Evolutionary conservation across 1,140 invertebrate genomes (phyloP).

Genomic region (Macrobrachium rosenbergii): DNA sequence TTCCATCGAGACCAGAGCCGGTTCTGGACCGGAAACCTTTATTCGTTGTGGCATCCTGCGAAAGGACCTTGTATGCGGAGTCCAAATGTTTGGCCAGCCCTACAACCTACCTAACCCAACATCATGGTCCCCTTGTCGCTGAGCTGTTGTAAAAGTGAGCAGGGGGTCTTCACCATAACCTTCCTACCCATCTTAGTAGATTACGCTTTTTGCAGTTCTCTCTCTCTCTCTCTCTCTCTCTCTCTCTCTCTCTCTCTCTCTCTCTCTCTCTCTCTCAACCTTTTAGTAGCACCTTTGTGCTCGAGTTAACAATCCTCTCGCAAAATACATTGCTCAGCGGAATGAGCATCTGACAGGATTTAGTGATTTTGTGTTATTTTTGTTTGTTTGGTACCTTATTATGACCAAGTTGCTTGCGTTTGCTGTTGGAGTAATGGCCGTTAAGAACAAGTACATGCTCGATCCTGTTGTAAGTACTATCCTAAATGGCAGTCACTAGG

Average conservation of each 20-base stretch:
- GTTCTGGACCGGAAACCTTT: too few species aligned
- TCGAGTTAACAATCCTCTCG: background rate
- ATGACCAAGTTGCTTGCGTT: too few species aligned
- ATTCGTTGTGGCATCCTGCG: too few species aligned
- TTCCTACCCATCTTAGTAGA: conserved; percentile 1
- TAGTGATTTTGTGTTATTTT: background rate
- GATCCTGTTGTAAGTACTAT: background rate
- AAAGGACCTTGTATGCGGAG: too few species aligned
- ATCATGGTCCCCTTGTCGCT: too few species aligned
- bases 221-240: conserved; percentile 1
- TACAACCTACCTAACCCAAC: too few species aligned
- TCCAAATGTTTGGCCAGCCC: too few species aligned
- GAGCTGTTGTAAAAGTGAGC: too few species aligned
- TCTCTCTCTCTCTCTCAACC: background rate
- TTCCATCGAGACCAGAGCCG: too few species aligned
- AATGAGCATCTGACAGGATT: background rate
- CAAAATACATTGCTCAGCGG: background rate
- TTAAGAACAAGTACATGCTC: background rate
- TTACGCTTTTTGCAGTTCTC: background rate
- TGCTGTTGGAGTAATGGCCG: too few species aligned
- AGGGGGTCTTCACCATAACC: background rate
- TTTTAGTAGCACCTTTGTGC: background rate
- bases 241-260: background rate
- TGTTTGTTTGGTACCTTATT: too few species aligned
- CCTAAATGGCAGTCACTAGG: too few species aligned